phyloP scores from a whole-genome alignment of 1,140 invertebrate species.

The Metaphire vulgaris region DNA sequence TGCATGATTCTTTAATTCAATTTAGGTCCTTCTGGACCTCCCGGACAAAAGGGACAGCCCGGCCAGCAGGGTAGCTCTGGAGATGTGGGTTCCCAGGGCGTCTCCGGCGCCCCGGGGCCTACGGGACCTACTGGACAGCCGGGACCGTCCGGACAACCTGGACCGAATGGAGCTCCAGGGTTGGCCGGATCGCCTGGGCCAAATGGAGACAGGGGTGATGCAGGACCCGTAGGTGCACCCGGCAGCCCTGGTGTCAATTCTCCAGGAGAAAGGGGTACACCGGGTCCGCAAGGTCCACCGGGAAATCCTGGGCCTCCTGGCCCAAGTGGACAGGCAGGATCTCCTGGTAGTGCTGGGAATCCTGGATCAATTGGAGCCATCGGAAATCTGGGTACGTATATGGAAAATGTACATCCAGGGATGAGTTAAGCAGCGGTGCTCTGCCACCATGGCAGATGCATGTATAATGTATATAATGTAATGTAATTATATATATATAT shows the following conservation, averaged over 20 bases:
- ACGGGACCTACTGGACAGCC: conserved; percentile 14
- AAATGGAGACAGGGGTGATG: conserved; percentile 1
- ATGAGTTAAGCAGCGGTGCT: neutral
- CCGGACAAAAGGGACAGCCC: conserved; percentile 7
- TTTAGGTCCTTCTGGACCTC: conserved; percentile 16
- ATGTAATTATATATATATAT: too few species aligned
- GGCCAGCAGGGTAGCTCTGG: conserved; percentile 11
- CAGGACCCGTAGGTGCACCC: conserved; percentile 21
- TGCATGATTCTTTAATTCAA: too few species aligned
- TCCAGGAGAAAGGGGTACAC: conserved; percentile 10
- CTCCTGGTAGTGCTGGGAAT: neutral
- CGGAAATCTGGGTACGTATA: conserved; percentile 6
- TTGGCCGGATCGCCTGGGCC: conserved; percentile 6
- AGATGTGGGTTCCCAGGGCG: neutral
- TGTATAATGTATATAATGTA: neutral
- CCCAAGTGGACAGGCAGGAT: neutral
- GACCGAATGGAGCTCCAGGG: conserved; percentile 11
- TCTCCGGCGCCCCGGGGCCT: conserved; percentile 11
- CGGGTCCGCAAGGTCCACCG: conserved; percentile 1
- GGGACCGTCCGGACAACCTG: conserved; percentile 7
- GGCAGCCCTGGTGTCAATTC: conserved; percentile 5
- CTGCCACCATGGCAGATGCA: neutral
- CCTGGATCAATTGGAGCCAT: neutral
- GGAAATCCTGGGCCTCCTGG: conserved; percentile 13
- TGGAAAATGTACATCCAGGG: neutral